A percentile compares a stretch with the other conserved stretches of the same genome.
phyloP scores from a whole-genome alignment of 2,797 vertebrate species.

The Okamejei kenojei region DNA sequence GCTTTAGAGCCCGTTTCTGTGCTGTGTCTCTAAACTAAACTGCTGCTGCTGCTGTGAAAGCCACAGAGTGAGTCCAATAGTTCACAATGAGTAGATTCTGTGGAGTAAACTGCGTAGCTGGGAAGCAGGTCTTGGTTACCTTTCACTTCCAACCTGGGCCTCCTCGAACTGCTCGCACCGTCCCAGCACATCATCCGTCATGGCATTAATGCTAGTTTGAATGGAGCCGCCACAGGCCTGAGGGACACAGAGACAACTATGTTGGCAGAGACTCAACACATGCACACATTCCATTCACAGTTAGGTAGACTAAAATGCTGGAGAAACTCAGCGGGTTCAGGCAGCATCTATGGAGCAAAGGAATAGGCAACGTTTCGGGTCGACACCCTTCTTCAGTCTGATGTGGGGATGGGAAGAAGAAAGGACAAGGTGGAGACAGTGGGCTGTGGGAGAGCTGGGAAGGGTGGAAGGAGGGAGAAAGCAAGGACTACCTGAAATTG shows the following conservation, averaged over 20 bases:
- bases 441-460: too few relatives aligned
- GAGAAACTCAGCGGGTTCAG: too few relatives aligned
- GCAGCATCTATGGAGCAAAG: too few relatives aligned
- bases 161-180: slow-evolving; percentile 84
- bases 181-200: slow-evolving; percentile 79
- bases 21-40: too few relatives aligned
- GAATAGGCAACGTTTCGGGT: too few relatives aligned
- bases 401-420: too few relatives aligned
- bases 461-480: too few relatives aligned
- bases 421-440: too few relatives aligned
- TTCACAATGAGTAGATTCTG: neutral
- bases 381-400: too few relatives aligned
- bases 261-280: neutral
- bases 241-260: neutral
- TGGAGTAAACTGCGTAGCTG: neutral
- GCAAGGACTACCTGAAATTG: too few relatives aligned
- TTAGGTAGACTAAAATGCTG: too few relatives aligned
- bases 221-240: slow-evolving; percentile 96
- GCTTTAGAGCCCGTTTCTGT: too few relatives aligned
- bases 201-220: slow-evolving; percentile 79
- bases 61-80: neutral
- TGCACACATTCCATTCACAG: neutral
- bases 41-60: neutral
- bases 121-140: slow-evolving; percentile 54
- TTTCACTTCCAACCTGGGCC: slow-evolving; percentile 89